Conservation (phyloP, 35 echinoderm and acorn worm species). For the Acanthaster planci region DNA sequence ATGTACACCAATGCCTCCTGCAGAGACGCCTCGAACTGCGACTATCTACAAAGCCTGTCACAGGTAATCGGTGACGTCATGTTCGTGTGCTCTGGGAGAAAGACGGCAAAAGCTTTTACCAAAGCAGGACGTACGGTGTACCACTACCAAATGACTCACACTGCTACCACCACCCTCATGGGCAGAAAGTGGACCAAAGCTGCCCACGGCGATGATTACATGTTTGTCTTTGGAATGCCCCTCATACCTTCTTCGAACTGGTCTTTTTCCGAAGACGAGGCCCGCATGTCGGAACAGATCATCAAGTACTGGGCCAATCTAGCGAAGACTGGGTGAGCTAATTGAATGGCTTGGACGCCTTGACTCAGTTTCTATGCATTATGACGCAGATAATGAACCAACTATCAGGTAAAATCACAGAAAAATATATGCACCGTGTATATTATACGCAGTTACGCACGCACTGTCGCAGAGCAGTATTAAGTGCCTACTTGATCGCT, state of each 20-base stretch:
- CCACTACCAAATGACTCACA: slow-evolving; percentile 5
- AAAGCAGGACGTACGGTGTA: slow-evolving; percentile 15
- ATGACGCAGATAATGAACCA: too few species aligned
- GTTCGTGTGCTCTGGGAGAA: neutral
- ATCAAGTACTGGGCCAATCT: slow-evolving; percentile 30
- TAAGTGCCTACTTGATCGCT: too few species aligned
- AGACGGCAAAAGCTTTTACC: neutral
- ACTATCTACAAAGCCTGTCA: neutral
- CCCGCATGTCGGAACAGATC: slow-evolving; percentile 11
- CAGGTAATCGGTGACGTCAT: slow-evolving; percentile 3
- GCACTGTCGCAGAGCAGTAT: too few species aligned
- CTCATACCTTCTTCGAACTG: neutral
- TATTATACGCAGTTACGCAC: too few species aligned
- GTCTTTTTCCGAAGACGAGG: neutral
- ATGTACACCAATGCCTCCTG: neutral
- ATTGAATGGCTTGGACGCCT: too few species aligned
- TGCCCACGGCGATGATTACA: slow-evolving; percentile 5
- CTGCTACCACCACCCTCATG: neutral
- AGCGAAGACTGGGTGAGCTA: slow-evolving; percentile 23
- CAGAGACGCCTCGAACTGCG: neutral
- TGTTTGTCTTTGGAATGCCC: slow-evolving; percentile 23
- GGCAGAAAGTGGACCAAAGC: neutral
- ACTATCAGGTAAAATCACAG: too few species aligned
- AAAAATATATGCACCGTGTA: too few species aligned
- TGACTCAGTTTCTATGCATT: too few species aligned